Percentiles rank a stretch among this genome's conserved stretches.
Evolutionary conservation across 2,797 vertebrate species (phyloP).

Genomic region (Mastacembelus armatus): DNA sequence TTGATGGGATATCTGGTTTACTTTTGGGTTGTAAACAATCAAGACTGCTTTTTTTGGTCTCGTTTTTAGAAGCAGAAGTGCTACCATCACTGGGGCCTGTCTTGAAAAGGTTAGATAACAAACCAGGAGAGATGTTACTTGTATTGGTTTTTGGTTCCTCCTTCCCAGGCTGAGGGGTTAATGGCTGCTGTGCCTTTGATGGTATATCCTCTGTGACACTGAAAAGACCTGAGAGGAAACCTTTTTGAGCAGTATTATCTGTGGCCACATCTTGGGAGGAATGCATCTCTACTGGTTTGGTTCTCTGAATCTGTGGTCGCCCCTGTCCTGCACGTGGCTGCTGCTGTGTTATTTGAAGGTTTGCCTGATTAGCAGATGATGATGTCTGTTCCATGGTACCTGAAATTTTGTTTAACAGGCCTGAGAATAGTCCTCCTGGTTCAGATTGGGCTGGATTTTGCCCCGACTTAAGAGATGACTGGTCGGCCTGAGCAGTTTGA

Average conservation of each 20-base stretch:
- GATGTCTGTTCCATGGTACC: slow-evolving; percentile 69
- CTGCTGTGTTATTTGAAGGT: slow-evolving; percentile 51
- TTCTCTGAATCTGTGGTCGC: slow-evolving; percentile 79
- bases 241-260: slow-evolving; percentile 78
- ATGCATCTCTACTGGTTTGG: slow-evolving; percentile 76
- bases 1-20: slow-evolving; percentile 51
- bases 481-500: slow-evolving; percentile 45
- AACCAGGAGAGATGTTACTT: slow-evolving; percentile 53
- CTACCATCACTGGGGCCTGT: slow-evolving; percentile 48
- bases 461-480: slow-evolving; percentile 45
- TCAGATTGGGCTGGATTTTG: slow-evolving; percentile 68
- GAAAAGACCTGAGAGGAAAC: slow-evolving; percentile 88
- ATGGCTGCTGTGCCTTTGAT: slow-evolving; percentile 69
- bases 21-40: slow-evolving; percentile 78
- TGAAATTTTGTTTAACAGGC: slow-evolving; percentile 79
- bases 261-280: slow-evolving; percentile 64
- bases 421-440: slow-evolving; percentile 79
- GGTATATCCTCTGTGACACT: slow-evolving; percentile 75
- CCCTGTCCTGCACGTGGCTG: slow-evolving; percentile 62
- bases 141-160: slow-evolving; percentile 64
- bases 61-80: slow-evolving; percentile 41
- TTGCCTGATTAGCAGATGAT: slow-evolving; percentile 51
- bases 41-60: slow-evolving; percentile 77
- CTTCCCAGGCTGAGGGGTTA: slow-evolving; percentile 34
- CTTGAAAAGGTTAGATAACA: slow-evolving; percentile 80